Evolutionary conservation across 1,140 invertebrate genomes (phyloP).

Genomic region (Phthorimaea operculella): DNA sequence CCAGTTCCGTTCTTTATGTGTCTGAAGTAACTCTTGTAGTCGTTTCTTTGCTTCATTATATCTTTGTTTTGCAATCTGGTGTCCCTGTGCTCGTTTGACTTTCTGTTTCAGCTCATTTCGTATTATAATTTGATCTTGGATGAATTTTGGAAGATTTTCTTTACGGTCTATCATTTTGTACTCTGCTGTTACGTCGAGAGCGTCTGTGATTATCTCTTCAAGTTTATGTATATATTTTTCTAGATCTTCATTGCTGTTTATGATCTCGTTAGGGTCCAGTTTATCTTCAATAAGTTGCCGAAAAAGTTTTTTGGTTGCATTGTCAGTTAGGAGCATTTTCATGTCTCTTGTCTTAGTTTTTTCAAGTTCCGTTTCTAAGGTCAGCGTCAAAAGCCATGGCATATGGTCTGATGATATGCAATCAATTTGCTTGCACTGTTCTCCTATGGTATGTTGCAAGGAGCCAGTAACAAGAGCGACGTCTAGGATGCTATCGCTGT

Average conservation of each 20-base stretch:
- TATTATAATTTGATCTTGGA: slow-evolving; percentile 2
- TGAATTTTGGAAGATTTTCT: slow-evolving; percentile 5
- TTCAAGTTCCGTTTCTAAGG: neutral
- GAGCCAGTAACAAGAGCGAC: slow-evolving; percentile 5
- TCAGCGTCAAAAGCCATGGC: slow-evolving; percentile 2
- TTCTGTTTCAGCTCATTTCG: neutral
- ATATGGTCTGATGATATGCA: slow-evolving; percentile 3
- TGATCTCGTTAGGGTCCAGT: neutral
- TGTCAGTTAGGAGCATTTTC: neutral
- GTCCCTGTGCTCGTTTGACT: neutral
- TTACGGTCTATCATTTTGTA: neutral
- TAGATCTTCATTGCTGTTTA: slow-evolving; percentile 3
- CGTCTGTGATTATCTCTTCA: neutral
- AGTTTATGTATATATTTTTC: slow-evolving; percentile 6
- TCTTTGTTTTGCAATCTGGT: neutral
- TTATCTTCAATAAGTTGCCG: neutral
- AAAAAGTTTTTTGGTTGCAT: neutral
- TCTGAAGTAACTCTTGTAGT: neutral
- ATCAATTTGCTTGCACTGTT: neutral
- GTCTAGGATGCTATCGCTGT: slow-evolving; percentile 8
- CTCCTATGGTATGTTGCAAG: neutral
- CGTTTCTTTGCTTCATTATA: neutral
- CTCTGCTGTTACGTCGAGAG: neutral
- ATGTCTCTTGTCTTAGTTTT: neutral
- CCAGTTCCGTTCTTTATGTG: neutral